Base-by-base conservation (phyloP, 2,888 invertebrate species). In the Tenthredo notha region DNA sequence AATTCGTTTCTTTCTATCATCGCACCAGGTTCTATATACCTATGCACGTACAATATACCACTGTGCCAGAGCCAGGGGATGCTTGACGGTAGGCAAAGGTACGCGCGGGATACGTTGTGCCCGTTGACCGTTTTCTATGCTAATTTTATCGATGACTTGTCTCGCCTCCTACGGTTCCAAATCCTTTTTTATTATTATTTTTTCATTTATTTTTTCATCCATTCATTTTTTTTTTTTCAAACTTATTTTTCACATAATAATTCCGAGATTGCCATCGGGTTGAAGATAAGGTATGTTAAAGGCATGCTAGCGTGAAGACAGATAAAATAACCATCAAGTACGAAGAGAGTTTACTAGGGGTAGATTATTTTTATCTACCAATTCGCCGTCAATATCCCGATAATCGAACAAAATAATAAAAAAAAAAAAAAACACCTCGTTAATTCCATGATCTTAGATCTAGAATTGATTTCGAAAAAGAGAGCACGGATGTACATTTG, bases 71-170 rank as follows among this genome's bases (percentile, higher is more conserved):
- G 54, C 43, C 25, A 67, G 29, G 78, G 82, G 84, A 33, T 29
- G 15, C 29, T 33, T 18, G 75, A 54, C 37, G 72, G 83, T 67
- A 83, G 54, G 65, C 25, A 43, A 43, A 40, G 37, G 67, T 77
- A n/a, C n/a, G 40, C 82, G 83, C 40, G 70, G 67, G 85, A 86
- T 84, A 65, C 83, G 75, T 78, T 43, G 83, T 78, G 86, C 67
- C 84, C 85, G 87, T 88, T 88, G 89, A 89, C 88, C 90, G 87
- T 88, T 90, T 89, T 89, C 87, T 90, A 90, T 90, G 90, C 87
- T 89, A 90, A 90, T 90, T 88, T 88, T 86, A 88, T 89, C 88
- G 87, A 86, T 85, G 87, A 86, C 86, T 86, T 86, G 67, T 87
- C 86, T 75, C 84, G 82, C 86, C 84, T 85, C 87, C 87, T 54